These are phyloP conservation scores for Ageneiosus marmoratus DNA, from an alignment of 2,113 vertebrate species.

Conservation along the genomic window DNA sequence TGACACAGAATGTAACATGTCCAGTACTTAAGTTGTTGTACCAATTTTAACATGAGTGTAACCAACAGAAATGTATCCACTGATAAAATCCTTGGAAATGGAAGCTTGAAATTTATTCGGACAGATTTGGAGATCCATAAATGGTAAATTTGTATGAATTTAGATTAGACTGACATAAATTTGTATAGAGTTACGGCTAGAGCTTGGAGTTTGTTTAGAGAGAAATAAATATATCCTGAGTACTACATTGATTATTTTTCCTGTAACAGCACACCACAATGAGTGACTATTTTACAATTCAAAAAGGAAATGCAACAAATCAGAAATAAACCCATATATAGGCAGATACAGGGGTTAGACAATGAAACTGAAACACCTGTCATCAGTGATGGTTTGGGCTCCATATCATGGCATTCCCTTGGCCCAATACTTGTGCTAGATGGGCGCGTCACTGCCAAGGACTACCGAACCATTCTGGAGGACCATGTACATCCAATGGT, in stretches of 20 bases:
- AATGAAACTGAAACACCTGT: too few species aligned
- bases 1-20: conserved; percentile 55
- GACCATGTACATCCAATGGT: too few species aligned
- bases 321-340: too few species aligned
- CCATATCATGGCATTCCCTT: too few species aligned
- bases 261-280: neutral
- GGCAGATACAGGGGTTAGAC: too few species aligned
- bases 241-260: neutral
- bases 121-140: conserved; percentile 42
- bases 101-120: conserved; percentile 24
- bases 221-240: neutral
- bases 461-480: too few species aligned
- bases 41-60: conserved; percentile 57
- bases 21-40: conserved; percentile 57
- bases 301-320: neutral
- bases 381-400: too few species aligned
- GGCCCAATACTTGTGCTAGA: too few species aligned
- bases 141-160: conserved; percentile 8
- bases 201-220: neutral
- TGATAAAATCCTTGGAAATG: neutral
- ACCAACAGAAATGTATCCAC: neutral
- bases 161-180: neutral
- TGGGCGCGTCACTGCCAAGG: too few species aligned
- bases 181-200: neutral
- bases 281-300: neutral